phyloP scores from a whole-genome alignment of 2,888 invertebrate genomes.

The Euplagia quadripunctaria region DNA sequence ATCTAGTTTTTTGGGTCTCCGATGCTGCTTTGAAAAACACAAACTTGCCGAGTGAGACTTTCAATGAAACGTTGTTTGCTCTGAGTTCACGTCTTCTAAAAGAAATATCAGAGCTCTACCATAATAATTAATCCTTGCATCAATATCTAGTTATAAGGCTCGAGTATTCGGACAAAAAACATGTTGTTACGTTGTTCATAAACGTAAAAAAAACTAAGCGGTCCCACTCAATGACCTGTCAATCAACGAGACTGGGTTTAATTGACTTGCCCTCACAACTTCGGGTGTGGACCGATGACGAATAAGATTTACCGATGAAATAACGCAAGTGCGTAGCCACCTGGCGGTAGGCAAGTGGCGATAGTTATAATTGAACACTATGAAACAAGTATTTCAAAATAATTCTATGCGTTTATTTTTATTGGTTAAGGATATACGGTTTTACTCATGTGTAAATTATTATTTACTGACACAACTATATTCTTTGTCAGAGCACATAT shows the following conservation, averaged over 20 bases:
- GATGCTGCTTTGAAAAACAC: slow-evolving; percentile 64
- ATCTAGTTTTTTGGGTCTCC: slow-evolving; percentile 72
- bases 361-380: slow-evolving; percentile 69
- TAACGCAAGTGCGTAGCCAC: slow-evolving; percentile 52
- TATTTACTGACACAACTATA: background rate
- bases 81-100: slow-evolving; percentile 38
- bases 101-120: slow-evolving; percentile 28
- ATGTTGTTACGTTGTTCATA: slow-evolving; percentile 28
- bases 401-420: background rate
- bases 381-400: slow-evolving; percentile 26
- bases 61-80: slow-evolving; percentile 60
- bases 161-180: slow-evolving; percentile 42
- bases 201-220: slow-evolving; percentile 42
- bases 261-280: slow-evolving; percentile 58
- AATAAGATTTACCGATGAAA: slow-evolving; percentile 63
- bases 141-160: slow-evolving; percentile 37
- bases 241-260: slow-evolving; percentile 59
- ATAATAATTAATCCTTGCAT: slow-evolving; percentile 36
- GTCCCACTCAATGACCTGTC: slow-evolving; percentile 62
- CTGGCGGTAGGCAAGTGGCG: slow-evolving; percentile 65
- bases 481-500: background rate
- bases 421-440: background rate
- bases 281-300: slow-evolving; percentile 43
- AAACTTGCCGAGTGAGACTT: slow-evolving; percentile 61
- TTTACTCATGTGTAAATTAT: too few species aligned